phyloP scores from a whole-genome alignment of 2,113 vertebrate genomes.

The Elanoides forficatus region DNA sequence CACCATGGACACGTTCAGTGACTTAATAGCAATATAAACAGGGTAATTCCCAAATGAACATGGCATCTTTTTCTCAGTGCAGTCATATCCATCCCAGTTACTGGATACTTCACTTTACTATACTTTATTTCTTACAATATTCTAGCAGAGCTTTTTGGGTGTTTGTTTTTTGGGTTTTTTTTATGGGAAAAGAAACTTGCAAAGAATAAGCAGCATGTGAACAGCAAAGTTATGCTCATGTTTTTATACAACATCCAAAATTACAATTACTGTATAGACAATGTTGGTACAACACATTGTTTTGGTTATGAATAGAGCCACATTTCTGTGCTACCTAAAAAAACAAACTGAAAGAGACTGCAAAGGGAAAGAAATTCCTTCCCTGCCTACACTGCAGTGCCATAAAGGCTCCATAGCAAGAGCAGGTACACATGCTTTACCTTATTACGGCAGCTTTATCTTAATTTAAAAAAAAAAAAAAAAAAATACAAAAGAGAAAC shows the following conservation, averaged over 20 bases:
- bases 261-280: neutral
- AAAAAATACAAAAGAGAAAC: neutral
- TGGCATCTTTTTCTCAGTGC: neutral
- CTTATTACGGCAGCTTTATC: neutral
- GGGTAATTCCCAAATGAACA: neutral
- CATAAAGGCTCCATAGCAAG: neutral
- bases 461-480: neutral
- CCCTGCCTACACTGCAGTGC: neutral
- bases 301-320: neutral
- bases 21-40: constrained; percentile 39
- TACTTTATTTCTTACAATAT: neutral
- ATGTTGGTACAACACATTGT: neutral
- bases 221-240: neutral
- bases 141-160: neutral
- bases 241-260: neutral
- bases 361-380: neutral
- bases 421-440: neutral
- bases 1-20: constrained; percentile 1
- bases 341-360: neutral
- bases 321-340: neutral
- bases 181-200: neutral
- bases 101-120: neutral
- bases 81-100: neutral
- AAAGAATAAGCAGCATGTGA: neutral
- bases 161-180: neutral